Percentiles rank a stretch among this genome's conserved stretches.
These are phyloP conservation scores for Buphagus erythrorhynchus DNA, from an alignment of 2,797 vertebrate species.

Conservation along the genomic window DNA sequence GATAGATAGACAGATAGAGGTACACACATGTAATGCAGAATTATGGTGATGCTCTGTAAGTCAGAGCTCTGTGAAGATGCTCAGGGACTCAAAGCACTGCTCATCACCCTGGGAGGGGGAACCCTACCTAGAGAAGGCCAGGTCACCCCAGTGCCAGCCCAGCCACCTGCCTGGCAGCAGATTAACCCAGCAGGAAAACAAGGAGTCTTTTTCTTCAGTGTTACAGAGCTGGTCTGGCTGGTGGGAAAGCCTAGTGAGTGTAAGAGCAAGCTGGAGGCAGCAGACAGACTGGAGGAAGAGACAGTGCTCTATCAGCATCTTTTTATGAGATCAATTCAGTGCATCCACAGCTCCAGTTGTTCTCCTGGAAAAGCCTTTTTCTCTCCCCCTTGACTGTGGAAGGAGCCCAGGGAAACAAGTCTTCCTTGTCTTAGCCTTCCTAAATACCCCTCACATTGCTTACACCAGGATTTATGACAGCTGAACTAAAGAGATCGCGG, in stretches of 20 bases:
- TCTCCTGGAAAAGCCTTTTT: neutral
- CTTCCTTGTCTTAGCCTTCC: neutral
- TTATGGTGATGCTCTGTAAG: neutral
- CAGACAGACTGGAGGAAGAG: neutral
- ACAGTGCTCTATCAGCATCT: neutral
- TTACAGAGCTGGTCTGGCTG: neutral
- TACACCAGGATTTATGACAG: neutral
- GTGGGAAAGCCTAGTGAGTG: neutral
- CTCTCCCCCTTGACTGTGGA: neutral
- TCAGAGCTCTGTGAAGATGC: neutral
- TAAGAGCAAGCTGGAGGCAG: neutral
- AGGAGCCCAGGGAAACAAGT: neutral
- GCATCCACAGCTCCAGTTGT: neutral
- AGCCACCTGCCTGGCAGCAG: neutral
- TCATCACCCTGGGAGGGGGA: neutral
- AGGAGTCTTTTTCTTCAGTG: accelerated
- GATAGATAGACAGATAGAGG: no score
- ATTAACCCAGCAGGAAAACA: neutral
- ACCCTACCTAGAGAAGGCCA: neutral
- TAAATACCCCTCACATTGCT: neutral
- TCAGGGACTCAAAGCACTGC: neutral
- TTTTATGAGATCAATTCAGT: neutral
- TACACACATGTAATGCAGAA: neutral
- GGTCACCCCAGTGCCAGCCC: neutral
- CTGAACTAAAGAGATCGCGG: neutral